phyloP scores from a whole-genome alignment of 2,113 vertebrate genomes.

The Coreoperca whiteheadi region DNA sequence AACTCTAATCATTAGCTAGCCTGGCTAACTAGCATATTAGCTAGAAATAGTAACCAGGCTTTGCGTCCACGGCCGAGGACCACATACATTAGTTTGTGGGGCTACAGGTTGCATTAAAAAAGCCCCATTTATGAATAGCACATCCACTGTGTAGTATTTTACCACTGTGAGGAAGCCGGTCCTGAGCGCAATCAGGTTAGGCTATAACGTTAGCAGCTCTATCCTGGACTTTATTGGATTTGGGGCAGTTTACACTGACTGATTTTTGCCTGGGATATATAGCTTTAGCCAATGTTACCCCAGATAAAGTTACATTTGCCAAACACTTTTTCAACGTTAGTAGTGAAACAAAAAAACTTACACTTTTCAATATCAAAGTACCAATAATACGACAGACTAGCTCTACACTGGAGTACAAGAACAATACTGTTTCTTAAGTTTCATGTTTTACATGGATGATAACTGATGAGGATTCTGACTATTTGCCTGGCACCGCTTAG shows the following conservation, averaged over 20 bases:
- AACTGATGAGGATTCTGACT: background rate
- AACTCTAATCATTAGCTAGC: background rate
- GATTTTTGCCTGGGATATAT: background rate
- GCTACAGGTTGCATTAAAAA: background rate
- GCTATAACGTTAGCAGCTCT: background rate
- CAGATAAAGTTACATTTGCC: background rate
- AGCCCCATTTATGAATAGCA: background rate
- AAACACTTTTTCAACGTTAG: background rate
- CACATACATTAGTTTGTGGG: background rate
- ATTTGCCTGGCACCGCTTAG: background rate
- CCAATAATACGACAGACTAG: background rate
- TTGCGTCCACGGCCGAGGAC: background rate
- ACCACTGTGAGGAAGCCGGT: background rate
- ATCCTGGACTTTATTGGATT: background rate
- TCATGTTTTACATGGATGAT: background rate
- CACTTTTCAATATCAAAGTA: background rate
- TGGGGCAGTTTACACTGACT: background rate
- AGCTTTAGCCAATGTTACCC: background rate
- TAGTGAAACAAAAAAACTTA: background rate
- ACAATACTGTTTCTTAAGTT: background rate
- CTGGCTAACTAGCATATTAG: background rate
- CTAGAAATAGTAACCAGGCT: background rate
- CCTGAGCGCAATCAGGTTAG: background rate
- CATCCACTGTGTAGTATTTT: background rate
- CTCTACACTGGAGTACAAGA: background rate